Percentiles rank a stretch among this genome's conserved stretches.
These are phyloP conservation scores for Megaceryle maxima DNA, from an alignment of 2,113 vertebrate genomes.

Conservation along the genomic window DNA sequence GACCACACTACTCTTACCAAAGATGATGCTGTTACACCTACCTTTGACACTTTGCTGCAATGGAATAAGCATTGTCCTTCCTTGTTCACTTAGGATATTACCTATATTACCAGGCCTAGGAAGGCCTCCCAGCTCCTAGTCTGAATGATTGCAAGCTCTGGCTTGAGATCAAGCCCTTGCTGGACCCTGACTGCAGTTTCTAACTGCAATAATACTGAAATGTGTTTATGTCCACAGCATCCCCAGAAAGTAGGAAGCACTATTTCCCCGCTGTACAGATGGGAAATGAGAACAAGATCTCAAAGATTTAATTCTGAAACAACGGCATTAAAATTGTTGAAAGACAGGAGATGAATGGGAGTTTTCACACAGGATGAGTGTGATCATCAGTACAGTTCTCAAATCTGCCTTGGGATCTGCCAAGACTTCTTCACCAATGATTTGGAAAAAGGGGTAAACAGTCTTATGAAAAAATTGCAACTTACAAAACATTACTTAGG, in stretches of 20 bases:
- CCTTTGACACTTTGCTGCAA: background rate
- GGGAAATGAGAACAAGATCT: background rate
- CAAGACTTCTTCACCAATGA: background rate
- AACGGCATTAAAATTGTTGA: background rate
- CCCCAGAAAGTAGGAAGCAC: background rate
- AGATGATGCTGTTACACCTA: background rate
- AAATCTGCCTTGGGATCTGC: background rate
- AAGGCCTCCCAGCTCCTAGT: background rate
- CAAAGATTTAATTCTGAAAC: background rate
- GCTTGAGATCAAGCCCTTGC: background rate
- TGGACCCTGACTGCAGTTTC: background rate
- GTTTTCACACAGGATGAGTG: background rate
- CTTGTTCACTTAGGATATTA: background rate
- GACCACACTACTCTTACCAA: background rate
- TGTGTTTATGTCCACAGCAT: background rate
- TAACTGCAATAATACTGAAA: background rate
- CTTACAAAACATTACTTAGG: background rate
- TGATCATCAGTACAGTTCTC: background rate
- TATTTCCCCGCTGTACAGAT: background rate
- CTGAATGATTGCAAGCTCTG: background rate
- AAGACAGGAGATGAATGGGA: background rate
- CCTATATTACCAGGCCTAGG: background rate
- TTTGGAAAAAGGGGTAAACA: background rate
- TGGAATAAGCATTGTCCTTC: background rate
- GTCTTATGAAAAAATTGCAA: background rate